Base-by-base conservation (phyloP, 2,888 invertebrate genomes). In the Nemoura dubitans region DNA sequence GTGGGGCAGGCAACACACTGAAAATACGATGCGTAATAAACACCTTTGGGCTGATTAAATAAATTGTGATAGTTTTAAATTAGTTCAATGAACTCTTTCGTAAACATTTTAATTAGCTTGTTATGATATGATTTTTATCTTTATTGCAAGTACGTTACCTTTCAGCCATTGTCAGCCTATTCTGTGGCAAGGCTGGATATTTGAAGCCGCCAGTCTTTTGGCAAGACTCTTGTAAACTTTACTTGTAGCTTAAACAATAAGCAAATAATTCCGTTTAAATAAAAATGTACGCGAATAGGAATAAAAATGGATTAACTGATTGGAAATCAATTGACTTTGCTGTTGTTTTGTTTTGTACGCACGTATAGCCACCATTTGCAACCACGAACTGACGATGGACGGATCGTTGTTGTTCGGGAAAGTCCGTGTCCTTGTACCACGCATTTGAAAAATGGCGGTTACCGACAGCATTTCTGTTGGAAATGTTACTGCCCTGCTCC, bases 131-230 rank as follows among this genome's bases (percentile, higher is more conserved):
- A 21, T 59, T 59, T 59, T 59, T 59, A 59, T 59, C 59, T 59
- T 59, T 59, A 59, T 59, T 59, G 59, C 59, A 59, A 59, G 21
- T 59, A 21, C 59, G 59, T 59, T n/a, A 59, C 59, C 59, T 59
- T 59, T 59, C 59, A 59, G 59, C 59, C 59, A 59, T 59, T 59
- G 59, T 59, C 59, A 59, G 59, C 59, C 59, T 59, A 59, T 59
- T 59, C 14, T 59, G 59, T 59, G 59, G 59, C 59, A 59, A 59
- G 59, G 59, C 59, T 59, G 59, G 59, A 7, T 59, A 59, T 59
- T 59, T 59, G 59, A 59, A 59, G 59, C 3, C 59, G 59, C 59
- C 59, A 59, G 59, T 59, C 59, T 59, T 59, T 59, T 21, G 59
- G 59, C 21, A 59, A 59, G 21, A 59, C 59, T 16, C 59, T 59